Percentiles rank a stretch among this genome's conserved stretches.
These are phyloP conservation scores for Phrynocephalus forsythii DNA, from an alignment of 2,797 vertebrate genomes.

Conservation along the genomic window DNA sequence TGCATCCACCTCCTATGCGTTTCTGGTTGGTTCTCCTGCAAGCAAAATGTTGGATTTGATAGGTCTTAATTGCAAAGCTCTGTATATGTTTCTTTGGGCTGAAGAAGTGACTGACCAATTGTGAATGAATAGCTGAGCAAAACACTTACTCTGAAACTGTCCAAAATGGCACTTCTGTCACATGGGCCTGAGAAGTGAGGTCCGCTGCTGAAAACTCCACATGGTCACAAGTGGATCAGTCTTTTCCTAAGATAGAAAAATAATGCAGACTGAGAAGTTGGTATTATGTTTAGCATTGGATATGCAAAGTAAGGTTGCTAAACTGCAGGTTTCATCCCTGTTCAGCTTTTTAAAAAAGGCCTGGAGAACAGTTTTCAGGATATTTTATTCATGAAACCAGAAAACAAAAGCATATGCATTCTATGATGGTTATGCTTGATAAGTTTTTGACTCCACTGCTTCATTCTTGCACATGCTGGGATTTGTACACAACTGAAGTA, in stretches of 20 bases:
- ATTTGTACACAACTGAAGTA: background rate
- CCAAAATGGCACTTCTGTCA: slow-evolving; percentile 49
- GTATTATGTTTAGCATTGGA: slow-evolving; percentile 3
- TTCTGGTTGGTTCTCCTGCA: too few relatives aligned
- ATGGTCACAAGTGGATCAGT: slow-evolving; percentile 35
- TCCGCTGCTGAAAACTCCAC: slow-evolving; percentile 15
- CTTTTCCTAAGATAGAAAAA: slow-evolving; percentile 39
- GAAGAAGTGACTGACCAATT: too few relatives aligned
- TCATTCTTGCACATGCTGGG: background rate
- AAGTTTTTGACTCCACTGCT: background rate
- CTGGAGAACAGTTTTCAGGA: background rate
- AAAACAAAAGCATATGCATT: background rate
- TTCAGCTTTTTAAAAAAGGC: background rate
- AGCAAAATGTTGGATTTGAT: too few relatives aligned
- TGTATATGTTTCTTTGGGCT: too few relatives aligned
- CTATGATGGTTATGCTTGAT: background rate
- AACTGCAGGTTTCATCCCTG: background rate
- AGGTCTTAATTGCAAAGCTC: too few relatives aligned
- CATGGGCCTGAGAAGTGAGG: rapidly evolving
- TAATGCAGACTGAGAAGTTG: rapidly evolving
- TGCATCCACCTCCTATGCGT: too few relatives aligned
- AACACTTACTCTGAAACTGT: slow-evolving; percentile 66
- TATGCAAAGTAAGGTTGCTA: background rate
- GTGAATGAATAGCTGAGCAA: background rate
- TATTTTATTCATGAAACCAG: background rate